Evolutionary conservation across 2,113 vertebrate species (phyloP).

Genomic region (Eclectus roratus): DNA sequence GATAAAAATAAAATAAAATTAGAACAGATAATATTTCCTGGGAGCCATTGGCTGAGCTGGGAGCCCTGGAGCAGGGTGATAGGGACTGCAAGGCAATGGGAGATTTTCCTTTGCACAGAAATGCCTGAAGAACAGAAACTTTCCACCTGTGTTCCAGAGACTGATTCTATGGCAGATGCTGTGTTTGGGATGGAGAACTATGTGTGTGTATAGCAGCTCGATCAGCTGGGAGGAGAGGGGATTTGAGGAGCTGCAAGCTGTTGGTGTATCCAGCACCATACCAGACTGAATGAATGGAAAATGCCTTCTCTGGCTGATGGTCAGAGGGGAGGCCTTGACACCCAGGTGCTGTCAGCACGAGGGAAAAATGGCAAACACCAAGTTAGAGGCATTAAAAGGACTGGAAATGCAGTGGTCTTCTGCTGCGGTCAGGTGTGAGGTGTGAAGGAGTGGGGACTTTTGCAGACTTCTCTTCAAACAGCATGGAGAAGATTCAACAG

Average conservation of each 20-base stretch:
- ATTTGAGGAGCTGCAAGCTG: background rate
- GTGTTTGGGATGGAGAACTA: background rate
- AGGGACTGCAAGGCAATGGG: background rate
- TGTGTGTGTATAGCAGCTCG: background rate
- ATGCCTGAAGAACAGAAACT: background rate
- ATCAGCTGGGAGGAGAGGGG: background rate
- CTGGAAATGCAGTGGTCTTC: background rate
- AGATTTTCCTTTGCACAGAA: background rate
- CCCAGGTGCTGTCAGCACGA: background rate
- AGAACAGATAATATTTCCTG: background rate
- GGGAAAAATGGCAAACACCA: background rate
- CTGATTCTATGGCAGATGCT: background rate
- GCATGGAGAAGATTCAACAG: background rate
- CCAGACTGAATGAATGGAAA: background rate
- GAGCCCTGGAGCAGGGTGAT: background rate
- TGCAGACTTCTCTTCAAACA: background rate
- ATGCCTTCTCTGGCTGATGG: background rate
- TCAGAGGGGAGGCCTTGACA: background rate
- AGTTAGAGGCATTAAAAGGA: background rate
- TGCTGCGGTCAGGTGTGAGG: background rate
- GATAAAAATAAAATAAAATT: background rate
- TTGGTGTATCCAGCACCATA: background rate
- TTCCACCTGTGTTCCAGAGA: background rate
- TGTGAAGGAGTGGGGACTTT: background rate
- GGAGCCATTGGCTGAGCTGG: background rate